These are phyloP conservation scores for Zosterops hypoxanthus DNA, from an alignment of 2,113 vertebrate species.

Conservation along the genomic window DNA sequence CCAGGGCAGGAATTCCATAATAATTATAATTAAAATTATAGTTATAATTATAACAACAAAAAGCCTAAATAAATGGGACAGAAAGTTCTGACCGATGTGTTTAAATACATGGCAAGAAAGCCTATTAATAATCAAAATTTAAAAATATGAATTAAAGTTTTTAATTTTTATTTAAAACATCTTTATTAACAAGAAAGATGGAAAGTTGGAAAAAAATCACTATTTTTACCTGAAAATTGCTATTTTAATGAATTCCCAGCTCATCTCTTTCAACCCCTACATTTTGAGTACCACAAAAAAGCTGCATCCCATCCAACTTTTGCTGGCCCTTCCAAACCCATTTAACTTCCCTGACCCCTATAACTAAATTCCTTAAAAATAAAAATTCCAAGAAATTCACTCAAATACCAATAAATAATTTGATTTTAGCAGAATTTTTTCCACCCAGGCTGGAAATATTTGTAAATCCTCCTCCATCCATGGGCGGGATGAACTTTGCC, in stretches of 20 bases:
- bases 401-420: background rate
- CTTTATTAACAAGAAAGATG: background rate
- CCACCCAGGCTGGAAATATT: background rate
- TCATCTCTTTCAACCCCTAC: background rate
- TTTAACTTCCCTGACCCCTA: background rate
- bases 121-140: background rate
- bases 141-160: background rate
- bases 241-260: background rate
- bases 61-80: rapidly evolving
- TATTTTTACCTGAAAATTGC: background rate
- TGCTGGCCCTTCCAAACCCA: background rate
- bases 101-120: background rate
- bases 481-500: background rate
- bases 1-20: background rate
- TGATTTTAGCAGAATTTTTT: background rate
- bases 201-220: background rate
- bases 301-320: background rate
- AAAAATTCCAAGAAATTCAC: background rate
- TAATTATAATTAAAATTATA: too few relatives aligned
- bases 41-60: background rate
- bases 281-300: background rate
- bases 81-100: background rate
- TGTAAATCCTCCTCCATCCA: background rate
- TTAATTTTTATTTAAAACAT: background rate
- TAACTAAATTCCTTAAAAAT: background rate